phyloP scores from a whole-genome alignment of 2,888 invertebrate genomes.

The Acrocyrtus sp. region DNA sequence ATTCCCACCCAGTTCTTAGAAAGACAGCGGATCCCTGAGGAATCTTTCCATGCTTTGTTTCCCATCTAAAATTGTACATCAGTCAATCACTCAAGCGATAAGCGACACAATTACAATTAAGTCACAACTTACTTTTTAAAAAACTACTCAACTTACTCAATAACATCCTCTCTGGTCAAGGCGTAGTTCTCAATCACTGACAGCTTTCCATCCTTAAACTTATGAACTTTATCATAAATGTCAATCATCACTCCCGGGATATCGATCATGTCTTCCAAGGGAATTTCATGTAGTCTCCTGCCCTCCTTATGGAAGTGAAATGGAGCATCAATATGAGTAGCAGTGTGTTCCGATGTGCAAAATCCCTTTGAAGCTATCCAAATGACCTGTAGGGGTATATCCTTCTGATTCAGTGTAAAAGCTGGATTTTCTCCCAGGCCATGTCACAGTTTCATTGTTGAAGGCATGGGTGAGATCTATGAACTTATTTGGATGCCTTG shows the following conservation, averaged over 20 bases:
- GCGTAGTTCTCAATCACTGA: constrained; percentile 43
- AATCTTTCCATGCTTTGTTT: constrained; percentile 43
- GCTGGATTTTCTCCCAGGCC: constrained; percentile 46
- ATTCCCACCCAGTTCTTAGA: constrained; percentile 40
- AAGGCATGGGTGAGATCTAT: constrained; percentile 53
- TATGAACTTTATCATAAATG: constrained; percentile 48
- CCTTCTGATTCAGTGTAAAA: constrained; percentile 50
- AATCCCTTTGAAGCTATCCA: constrained; percentile 52
- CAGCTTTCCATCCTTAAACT: constrained; percentile 23
- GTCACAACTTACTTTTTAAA: not conserved
- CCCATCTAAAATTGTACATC: constrained; percentile 51
- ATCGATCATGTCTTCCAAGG: constrained; percentile 67
- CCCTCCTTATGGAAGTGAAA: constrained; percentile 70
- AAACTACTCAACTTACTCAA: constrained; percentile 41
- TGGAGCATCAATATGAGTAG: constrained; percentile 75
- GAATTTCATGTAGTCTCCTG: constrained; percentile 70
- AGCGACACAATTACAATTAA: not conserved
- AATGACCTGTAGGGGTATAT: constrained; percentile 17
- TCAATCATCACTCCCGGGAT: constrained; percentile 48
- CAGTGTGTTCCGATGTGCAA: constrained; percentile 69
- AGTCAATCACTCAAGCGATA: no score
- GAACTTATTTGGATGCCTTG: constrained; percentile 34
- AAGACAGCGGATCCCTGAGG: constrained; percentile 37
- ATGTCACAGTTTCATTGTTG: constrained; percentile 49
- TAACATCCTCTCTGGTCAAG: constrained; percentile 37